Evolutionary conservation across 1,140 invertebrate species (phyloP).

Genomic region (Drosophila lacteicornis): DNA sequence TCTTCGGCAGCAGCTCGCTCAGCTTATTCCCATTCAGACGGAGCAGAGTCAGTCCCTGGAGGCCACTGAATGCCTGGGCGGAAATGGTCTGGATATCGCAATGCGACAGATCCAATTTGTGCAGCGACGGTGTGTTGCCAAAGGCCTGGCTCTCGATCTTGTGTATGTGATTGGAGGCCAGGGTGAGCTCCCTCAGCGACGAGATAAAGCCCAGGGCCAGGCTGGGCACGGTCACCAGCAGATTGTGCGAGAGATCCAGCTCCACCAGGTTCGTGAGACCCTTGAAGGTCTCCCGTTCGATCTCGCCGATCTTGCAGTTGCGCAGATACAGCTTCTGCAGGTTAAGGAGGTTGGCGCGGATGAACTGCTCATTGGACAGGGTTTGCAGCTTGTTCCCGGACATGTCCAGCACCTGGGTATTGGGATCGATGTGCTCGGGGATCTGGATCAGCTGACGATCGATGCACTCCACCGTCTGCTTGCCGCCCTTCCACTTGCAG

Average conservation of each 20-base stretch:
- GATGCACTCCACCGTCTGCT: conserved; percentile 95
- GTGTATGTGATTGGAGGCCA: conserved; percentile 92
- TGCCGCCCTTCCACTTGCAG: conserved; percentile 97
- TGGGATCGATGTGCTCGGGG: conserved; percentile 92
- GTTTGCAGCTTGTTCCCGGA: conserved; percentile 94
- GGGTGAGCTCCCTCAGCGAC: conserved; percentile 91
- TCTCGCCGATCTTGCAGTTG: conserved; percentile 92
- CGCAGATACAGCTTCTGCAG: conserved; percentile 93
- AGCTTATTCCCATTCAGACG: conserved; percentile 93
- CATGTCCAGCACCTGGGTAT: conserved; percentile 95
- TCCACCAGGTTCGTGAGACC: conserved; percentile 95
- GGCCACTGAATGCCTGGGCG: conserved; percentile 90
- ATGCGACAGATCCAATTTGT: conserved; percentile 93
- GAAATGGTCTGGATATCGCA: conserved; percentile 92
- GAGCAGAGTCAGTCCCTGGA: conserved; percentile 91
- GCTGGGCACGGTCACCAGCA: conserved; percentile 91
- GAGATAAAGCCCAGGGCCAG: conserved; percentile 91
- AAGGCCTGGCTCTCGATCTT: conserved; percentile 92
- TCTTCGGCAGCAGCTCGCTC: conserved; percentile 89
- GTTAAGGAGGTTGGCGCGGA: conserved; percentile 92
- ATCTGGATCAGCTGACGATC: conserved; percentile 92
- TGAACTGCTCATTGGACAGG: conserved; percentile 92
- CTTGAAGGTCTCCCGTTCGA: conserved; percentile 92
- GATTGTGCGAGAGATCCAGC: conserved; percentile 93
- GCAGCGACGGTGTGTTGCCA: conserved; percentile 89